phyloP scores from a whole-genome alignment of 2,888 invertebrate genomes.

The Cybosia mesomella region DNA sequence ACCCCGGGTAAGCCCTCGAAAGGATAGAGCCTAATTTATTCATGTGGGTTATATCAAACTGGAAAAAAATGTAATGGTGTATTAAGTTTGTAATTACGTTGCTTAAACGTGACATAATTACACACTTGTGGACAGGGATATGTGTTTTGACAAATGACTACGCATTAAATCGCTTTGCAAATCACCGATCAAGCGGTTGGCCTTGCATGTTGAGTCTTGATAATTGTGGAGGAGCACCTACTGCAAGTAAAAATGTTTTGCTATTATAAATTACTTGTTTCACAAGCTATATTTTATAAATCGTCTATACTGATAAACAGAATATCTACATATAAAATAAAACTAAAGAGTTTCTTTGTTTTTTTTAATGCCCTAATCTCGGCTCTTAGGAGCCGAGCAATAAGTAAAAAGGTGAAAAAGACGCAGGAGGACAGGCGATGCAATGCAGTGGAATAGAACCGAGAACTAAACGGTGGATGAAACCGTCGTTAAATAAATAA shows the following conservation, averaged over 20 bases:
- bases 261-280: conserved; percentile 39
- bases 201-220: conserved; percentile 41
- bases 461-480: not conserved
- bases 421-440: not conserved
- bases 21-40: too few species aligned
- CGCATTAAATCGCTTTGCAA: conserved; percentile 48
- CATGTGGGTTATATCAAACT: conserved; percentile 21
- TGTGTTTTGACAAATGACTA: conserved; percentile 47
- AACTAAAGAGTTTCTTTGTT: not conserved
- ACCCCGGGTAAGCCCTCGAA: too few species aligned
- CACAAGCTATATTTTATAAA: conserved; percentile 29
- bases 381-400: not conserved
- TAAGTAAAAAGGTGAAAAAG: not conserved
- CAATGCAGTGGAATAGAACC: not conserved
- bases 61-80: conserved; percentile 29
- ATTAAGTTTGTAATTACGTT: conserved; percentile 34
- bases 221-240: conserved; percentile 34
- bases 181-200: conserved; percentile 36
- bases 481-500: conserved; percentile 2
- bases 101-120: conserved; percentile 41
- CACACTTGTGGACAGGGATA: conserved; percentile 28
- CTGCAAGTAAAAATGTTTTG: conserved; percentile 31
- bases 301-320: conserved; percentile 24
- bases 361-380: not conserved
- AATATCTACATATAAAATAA: conserved; percentile 11